Conservation (phyloP, 2,888 invertebrate species). For the Drosophila ochracea region DNA sequence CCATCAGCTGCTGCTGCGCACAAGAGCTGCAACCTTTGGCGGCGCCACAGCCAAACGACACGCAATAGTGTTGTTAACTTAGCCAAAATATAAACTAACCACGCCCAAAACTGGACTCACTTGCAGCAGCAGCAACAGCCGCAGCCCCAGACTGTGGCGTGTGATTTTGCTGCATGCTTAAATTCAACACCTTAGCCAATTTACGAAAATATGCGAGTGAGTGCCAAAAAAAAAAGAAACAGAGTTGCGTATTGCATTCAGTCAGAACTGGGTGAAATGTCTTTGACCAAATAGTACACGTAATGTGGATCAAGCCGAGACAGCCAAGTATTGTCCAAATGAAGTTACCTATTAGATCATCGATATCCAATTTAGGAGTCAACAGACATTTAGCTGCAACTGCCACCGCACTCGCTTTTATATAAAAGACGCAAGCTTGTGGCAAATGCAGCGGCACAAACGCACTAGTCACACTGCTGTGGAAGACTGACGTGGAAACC, state of each 20-base stretch:
- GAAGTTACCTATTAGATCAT: slow-evolving; percentile 66
- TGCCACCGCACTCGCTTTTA: slow-evolving; percentile 3
- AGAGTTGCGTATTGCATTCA: slow-evolving; percentile 47
- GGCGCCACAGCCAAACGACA: slow-evolving; percentile 4
- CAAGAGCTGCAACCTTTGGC: slow-evolving; percentile 16
- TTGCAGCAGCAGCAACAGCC: slow-evolving; percentile 11
- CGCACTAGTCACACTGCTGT: slow-evolving; percentile 35
- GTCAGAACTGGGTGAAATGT: slow-evolving; percentile 41
- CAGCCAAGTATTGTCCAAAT: slow-evolving; percentile 36
- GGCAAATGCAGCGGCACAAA: slow-evolving; percentile 41
- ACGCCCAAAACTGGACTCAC: slow-evolving; percentile 41
- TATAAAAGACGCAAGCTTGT: slow-evolving; percentile 60
- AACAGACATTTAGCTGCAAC: slow-evolving; percentile 12
- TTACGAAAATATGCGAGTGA: slow-evolving; percentile 22
- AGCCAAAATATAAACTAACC: slow-evolving; percentile 25
- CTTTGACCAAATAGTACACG: slow-evolving; percentile 50
- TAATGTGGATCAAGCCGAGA: slow-evolving; percentile 51
- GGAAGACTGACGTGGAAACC: slow-evolving; percentile 1
- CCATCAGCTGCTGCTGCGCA: slow-evolving; percentile 10
- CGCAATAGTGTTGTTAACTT: neutral
- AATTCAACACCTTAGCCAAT: slow-evolving; percentile 53
- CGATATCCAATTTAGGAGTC: slow-evolving; percentile 46
- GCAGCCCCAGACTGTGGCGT: slow-evolving; percentile 14
- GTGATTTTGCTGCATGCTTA: slow-evolving; percentile 40
- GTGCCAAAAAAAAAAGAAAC: slow-evolving; percentile 6